A percentile compares a stretch with the other conserved stretches of the same genome.
Conservation (phyloP, 2,888 invertebrate species). For the Coremacera marginata region DNA sequence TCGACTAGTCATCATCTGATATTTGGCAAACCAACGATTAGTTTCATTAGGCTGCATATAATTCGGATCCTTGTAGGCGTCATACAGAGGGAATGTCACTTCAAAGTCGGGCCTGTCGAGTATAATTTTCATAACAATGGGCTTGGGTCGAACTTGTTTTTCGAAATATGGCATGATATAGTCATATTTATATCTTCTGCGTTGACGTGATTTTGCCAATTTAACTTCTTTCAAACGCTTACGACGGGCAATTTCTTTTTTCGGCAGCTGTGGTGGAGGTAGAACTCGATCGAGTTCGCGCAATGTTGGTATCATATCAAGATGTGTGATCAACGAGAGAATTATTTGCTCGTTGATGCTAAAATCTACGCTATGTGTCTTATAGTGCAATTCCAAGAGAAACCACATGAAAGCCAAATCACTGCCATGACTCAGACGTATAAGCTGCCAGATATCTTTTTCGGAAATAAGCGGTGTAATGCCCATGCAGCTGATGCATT, state of each 20-base stretch:
- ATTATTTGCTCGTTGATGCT: conserved; percentile 63
- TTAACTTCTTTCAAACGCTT: background rate
- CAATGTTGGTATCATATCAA: conserved; percentile 63
- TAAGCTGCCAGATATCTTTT: conserved; percentile 48
- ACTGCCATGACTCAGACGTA: conserved; percentile 59
- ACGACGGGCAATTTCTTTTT: conserved; percentile 31
- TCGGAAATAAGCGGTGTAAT: conserved; percentile 53
- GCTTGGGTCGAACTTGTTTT: conserved; percentile 44
- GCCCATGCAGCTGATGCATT: conserved; percentile 54
- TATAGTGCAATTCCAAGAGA: conserved; percentile 63
- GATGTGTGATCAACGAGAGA: conserved; percentile 60
- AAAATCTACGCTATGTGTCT: conserved; percentile 47
- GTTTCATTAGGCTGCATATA: conserved; percentile 46
- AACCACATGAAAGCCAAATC: conserved; percentile 68
- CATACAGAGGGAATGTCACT: conserved; percentile 41
- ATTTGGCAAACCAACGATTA: conserved; percentile 51
- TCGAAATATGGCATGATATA: conserved; percentile 53
- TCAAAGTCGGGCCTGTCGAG: conserved; percentile 39
- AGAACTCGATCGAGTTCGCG: conserved; percentile 62
- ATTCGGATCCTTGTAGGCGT: conserved; percentile 42
- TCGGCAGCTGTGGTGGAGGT: conserved; percentile 53
- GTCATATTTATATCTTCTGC: background rate
- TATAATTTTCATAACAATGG: conserved; percentile 44
- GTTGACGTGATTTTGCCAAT: background rate
- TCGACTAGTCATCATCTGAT: conserved; percentile 34